Conservation (phyloP, 2,888 invertebrate genomes). For the Creontiades dilutus region DNA sequence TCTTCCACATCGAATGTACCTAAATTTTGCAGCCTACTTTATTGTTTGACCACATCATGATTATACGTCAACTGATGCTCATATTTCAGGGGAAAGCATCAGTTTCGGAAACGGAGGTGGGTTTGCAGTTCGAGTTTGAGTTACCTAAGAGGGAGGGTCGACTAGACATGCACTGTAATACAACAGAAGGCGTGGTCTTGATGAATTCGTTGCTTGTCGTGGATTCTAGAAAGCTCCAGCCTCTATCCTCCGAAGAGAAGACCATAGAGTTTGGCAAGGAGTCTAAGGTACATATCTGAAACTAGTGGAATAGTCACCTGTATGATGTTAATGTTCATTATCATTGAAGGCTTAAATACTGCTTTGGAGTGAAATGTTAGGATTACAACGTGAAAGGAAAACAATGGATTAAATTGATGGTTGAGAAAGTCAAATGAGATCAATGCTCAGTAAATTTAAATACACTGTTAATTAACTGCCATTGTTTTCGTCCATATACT, state of each 20-base stretch:
- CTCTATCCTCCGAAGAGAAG: constrained; percentile 50
- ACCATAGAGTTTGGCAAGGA: constrained; percentile 56
- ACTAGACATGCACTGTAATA: constrained; percentile 64
- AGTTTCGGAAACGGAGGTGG: neutral
- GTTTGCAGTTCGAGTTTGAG: constrained; percentile 43
- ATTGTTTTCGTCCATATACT: too few species aligned
- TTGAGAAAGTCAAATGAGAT: too few species aligned
- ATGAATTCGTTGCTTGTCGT: constrained; percentile 52
- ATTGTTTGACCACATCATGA: too few species aligned
- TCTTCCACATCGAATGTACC: too few species aligned
- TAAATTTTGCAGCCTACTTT: too few species aligned
- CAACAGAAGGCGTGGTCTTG: constrained; percentile 38
- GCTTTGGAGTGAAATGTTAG: too few species aligned
- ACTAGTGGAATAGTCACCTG: neutral
- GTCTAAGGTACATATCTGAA: constrained; percentile 11
- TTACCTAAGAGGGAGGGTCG: constrained; percentile 48
- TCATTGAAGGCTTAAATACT: too few species aligned
- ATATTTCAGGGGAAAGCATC: constrained; percentile 46
- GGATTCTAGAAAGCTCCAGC: constrained; percentile 47
- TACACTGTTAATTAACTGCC: too few species aligned
- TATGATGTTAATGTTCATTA: too few species aligned
- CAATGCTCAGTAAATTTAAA: too few species aligned
- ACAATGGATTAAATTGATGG: too few species aligned
- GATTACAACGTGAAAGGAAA: too few species aligned
- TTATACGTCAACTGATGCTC: neutral